phyloP scores from a whole-genome alignment of 2,888 invertebrate species.

The Andrena camellia region DNA sequence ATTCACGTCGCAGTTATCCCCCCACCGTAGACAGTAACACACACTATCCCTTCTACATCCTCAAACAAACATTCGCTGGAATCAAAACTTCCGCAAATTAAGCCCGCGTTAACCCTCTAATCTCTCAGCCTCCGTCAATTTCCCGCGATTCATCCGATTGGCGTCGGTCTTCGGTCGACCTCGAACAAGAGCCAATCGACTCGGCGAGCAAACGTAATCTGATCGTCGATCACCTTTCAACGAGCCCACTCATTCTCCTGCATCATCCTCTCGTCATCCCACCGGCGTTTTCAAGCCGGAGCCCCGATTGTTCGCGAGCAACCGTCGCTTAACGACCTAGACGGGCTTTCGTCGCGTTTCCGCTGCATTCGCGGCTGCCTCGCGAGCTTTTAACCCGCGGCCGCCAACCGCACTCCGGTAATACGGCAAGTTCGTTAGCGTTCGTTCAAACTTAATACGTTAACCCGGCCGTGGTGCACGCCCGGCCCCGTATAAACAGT shows the following conservation, averaged over 20 bases:
- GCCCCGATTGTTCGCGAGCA: conserved; percentile 29
- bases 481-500: conserved; percentile 23
- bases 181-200: conserved; percentile 8
- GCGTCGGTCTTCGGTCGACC: conserved; percentile 7
- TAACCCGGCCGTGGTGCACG: neutral
- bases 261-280: neutral
- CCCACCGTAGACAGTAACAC: too few species aligned
- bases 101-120: neutral
- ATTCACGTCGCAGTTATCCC: too few species aligned
- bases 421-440: conserved; percentile 62
- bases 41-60: neutral
- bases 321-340: conserved; percentile 36
- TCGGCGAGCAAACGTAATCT: conserved; percentile 27
- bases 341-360: conserved; percentile 26
- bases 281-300: conserved; percentile 3
- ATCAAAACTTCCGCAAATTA: neutral
- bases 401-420: conserved; percentile 58
- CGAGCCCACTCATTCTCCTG: conserved; percentile 9
- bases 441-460: conserved; percentile 48
- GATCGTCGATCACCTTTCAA: conserved; percentile 30
- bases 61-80: neutral
- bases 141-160: neutral
- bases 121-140: neutral
- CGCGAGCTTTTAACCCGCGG: conserved; percentile 62
- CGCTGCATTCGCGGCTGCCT: conserved; percentile 25